Evolutionary conservation across 2,888 invertebrate genomes (phyloP), one percentile per base, ranked within the genome.

Genomic region (Pterobdella sp.): DNA sequence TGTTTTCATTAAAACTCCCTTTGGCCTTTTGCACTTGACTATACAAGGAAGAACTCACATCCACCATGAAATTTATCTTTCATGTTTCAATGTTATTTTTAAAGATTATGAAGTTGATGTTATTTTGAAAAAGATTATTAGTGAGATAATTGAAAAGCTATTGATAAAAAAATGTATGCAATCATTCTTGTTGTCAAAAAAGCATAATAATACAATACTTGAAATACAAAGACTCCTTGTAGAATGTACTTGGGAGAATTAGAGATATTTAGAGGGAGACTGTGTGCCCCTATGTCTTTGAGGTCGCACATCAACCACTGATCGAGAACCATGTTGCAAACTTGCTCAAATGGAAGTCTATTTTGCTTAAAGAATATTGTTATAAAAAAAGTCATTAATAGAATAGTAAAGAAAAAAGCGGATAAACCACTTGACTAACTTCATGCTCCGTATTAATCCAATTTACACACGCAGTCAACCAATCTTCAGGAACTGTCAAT

Each of bases 41-140:
- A 80, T 87, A 88, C 72, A 85, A 88, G 74, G 87, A 88, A 77
- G 76, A 86, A 80, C 89, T 88, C 77, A 89, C 88, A 82, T 90
- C 88, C 88, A 88, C 79, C 87, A 87, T 71, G 82, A 79, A 81
- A 74, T 80, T 79, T 67, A 81, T 77, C 81, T 81, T 74, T 75
- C 34, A 63, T 31, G 26, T 49, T 34, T 37, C n/a, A 10, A 72
- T 35, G 29, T 56, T 56, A 31, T 29, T n/a, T 31, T 34, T 14
- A 70, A 32, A 70, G n/a, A 70, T 70, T 29, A 26, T 14, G 29
- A 26, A 14, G 56, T 18, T 37, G 0, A 7, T 7, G 22, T 26
- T 26, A 63, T 26, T 56, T n/a, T 1, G 29, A 7, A 70, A 26
- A 3, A 10, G 34, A 31, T n/a, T 65, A 10, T 10, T n/a, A 65